A percentile compares a stretch with the other conserved stretches of the same genome.
phyloP scores from a whole-genome alignment of 2,113 vertebrate species.

The Aythya baeri region DNA sequence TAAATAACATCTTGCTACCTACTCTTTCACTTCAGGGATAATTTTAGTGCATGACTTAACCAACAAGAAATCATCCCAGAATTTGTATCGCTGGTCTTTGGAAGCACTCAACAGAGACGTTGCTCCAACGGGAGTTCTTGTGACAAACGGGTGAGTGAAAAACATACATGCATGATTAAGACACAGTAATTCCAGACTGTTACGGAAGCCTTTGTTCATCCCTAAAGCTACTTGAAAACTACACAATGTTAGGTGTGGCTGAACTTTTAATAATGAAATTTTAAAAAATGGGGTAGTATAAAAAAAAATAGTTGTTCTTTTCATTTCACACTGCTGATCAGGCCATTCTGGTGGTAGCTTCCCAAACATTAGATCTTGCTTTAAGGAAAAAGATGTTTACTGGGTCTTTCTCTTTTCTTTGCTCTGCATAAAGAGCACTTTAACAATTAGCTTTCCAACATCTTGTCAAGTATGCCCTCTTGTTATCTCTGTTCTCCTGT shows the following conservation, averaged over 20 bases:
- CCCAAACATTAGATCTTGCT: background rate
- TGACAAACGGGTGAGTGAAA: constrained; percentile 90
- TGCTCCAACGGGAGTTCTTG: constrained; percentile 91
- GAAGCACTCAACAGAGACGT: constrained; percentile 94
- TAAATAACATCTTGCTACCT: constrained; percentile 9
- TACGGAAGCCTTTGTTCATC: background rate
- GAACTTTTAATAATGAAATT: background rate
- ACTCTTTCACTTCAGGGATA: constrained; percentile 83
- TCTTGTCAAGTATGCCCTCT: background rate
- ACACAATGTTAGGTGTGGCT: background rate
- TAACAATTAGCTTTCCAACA: background rate
- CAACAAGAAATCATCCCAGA: constrained; percentile 99
- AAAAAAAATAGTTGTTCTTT: background rate
- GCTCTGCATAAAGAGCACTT: background rate
- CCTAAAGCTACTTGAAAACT: background rate
- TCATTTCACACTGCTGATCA: background rate
- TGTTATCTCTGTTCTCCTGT: background rate
- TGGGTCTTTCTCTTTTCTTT: background rate
- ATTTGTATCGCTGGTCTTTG: constrained; percentile 94
- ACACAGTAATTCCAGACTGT: background rate
- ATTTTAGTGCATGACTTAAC: constrained; percentile 98
- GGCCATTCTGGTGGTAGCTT: background rate
- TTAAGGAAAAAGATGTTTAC: background rate
- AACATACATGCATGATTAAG: background rate
- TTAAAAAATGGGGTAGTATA: background rate